Evolutionary conservation across 2,888 invertebrate genomes (phyloP), one percentile per base, ranked within the genome.

Genomic region (Nebria salina): DNA sequence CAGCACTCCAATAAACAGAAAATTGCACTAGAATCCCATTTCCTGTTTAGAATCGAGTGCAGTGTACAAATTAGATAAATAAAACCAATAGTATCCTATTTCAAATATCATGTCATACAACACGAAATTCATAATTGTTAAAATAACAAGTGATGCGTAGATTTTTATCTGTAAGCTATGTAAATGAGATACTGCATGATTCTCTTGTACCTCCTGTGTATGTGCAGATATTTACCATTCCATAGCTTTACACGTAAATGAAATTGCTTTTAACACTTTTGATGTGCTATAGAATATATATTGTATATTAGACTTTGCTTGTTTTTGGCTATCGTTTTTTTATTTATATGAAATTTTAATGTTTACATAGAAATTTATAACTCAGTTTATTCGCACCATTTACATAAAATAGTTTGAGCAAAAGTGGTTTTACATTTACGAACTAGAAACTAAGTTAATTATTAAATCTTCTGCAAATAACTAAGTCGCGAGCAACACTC

Each of bases 21-120:
- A 25, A 70, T 70, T 70, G 70, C 70, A 26, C 70, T 70, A 70
- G 11, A 70, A 70, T 70, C 70, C 6, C 70, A 70, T 70, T 70
- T 70, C 70, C 70, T 70, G 11, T 26, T 26, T 5, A 11, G 20
- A 70, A 70, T 70, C 26, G 34, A 70, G 13, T 70, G 4, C 15
- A 66, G 1, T 66, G 66, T n/a, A n/a, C 11, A 70, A 20, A 70
- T 70, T 70, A 20, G 70, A 70, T 15, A 70, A 6, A 70, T 70
- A 70, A 70, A 70, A 26, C 26, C 34, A 5, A 70, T 25, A 13
- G 25, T 34, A 26, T n/a, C 70, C 20, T 34, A 70, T 70, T 70
- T 25, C 70, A 26, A 70, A 34, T 15, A 26, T 70, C 70, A 20
- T 34, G 13, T 13, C 70, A 13, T 25, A 25, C 5, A 4, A 25